Evolutionary conservation across 2,888 invertebrate genomes (phyloP).

Genomic region (Chymomyza procnemis): DNA sequence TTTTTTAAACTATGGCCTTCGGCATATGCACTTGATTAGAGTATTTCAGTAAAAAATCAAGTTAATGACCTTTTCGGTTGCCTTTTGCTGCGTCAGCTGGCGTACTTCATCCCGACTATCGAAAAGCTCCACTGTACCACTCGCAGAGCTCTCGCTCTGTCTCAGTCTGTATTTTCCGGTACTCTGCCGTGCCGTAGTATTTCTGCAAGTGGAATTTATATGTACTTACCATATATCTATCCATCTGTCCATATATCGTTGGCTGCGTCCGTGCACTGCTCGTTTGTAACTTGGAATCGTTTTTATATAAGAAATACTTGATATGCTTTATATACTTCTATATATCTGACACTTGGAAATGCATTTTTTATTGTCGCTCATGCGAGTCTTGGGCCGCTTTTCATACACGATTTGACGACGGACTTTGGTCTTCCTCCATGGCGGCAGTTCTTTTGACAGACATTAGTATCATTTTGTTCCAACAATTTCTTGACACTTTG

Average conservation of each 20-base stretch:
- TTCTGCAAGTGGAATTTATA: not conserved
- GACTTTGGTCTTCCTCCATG: not conserved
- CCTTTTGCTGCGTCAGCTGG: not conserved
- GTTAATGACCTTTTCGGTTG: slow-evolving; percentile 38
- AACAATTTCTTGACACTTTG: not conserved
- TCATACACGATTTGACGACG: too few species aligned
- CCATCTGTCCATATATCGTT: slow-evolving; percentile 10
- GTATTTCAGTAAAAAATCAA: not conserved
- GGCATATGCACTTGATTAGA: not conserved
- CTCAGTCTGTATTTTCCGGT: not conserved
- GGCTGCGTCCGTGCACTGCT: slow-evolving; percentile 40
- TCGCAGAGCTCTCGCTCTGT: not conserved
- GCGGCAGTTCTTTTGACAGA: not conserved
- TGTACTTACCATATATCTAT: not conserved
- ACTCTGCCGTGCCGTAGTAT: not conserved
- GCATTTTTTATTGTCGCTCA: too few species aligned
- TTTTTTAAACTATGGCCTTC: too few species aligned
- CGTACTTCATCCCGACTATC: not conserved
- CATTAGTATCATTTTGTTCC: not conserved
- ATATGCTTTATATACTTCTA: not conserved
- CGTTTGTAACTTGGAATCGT: slow-evolving; percentile 19
- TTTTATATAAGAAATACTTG: not conserved
- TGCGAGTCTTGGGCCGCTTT: too few species aligned
- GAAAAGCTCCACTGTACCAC: too few species aligned
- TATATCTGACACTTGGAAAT: not conserved